Evolutionary conservation across 2,113 vertebrate genomes (phyloP).

Genomic region (Holacanthus passer): DNA sequence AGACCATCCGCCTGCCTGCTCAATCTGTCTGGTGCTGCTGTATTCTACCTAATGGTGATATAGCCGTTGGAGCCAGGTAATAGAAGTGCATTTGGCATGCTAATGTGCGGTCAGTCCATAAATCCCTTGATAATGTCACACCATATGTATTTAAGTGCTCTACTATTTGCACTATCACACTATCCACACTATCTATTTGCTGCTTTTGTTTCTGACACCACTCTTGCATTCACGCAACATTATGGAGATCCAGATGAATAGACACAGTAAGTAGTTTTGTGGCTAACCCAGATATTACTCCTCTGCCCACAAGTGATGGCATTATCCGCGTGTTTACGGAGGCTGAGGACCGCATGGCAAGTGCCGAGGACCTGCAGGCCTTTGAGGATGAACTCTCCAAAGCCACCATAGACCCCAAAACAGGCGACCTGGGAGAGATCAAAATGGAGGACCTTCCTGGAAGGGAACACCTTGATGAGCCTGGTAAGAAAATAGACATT

Average conservation of each 20-base stretch:
- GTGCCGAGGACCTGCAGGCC: constrained; percentile 90
- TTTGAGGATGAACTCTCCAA: constrained; percentile 97
- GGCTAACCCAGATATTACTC: background rate
- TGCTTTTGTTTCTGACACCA: background rate
- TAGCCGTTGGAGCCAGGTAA: constrained; percentile 96
- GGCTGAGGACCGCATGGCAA: constrained; percentile 89
- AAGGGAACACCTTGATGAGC: constrained; percentile 92
- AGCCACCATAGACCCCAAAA: constrained; percentile 94
- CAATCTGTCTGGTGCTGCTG: constrained; percentile 99
- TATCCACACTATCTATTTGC: background rate
- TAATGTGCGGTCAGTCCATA: background rate
- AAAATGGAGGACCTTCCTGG: constrained; percentile 93
- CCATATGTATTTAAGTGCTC: background rate
- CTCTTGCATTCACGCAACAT: background rate
- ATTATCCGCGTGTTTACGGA: constrained; percentile 96
- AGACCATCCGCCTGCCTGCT: constrained; percentile 94
- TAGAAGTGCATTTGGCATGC: background rate
- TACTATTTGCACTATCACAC: no score
- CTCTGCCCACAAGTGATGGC: constrained; percentile 88
- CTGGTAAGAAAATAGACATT: constrained; percentile 82
- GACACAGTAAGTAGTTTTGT: background rate
- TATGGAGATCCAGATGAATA: background rate
- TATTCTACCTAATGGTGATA: constrained; percentile 93
- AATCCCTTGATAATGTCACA: background rate
- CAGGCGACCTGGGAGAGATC: constrained; percentile 95